Conservation (phyloP, 23 tunicate species). For the Phallusia fumigata region DNA sequence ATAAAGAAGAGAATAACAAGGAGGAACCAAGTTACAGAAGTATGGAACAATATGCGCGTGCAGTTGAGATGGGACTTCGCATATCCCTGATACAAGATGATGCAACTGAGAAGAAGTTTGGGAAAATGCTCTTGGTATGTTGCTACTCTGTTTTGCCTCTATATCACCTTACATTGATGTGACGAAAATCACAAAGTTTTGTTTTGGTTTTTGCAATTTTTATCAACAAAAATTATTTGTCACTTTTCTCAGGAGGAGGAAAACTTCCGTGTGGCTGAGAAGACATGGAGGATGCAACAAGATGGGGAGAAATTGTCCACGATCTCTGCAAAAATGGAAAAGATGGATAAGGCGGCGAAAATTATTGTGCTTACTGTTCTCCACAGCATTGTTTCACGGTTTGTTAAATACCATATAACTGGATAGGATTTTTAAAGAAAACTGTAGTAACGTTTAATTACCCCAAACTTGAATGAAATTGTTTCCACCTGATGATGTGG, state of each 20-base stretch:
- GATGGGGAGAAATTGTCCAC: conserved; percentile 25
- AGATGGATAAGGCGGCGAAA: background rate
- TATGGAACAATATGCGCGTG: conserved; percentile 31
- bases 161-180: too few relatives aligned
- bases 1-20: background rate
- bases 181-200: too few relatives aligned
- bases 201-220: too few relatives aligned
- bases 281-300: conserved; percentile 19
- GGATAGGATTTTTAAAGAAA: too few relatives aligned
- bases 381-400: conserved; percentile 16
- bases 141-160: too few relatives aligned
- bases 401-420: too few relatives aligned
- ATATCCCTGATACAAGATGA: conserved; percentile 46
- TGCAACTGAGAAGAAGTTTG: conserved; percentile 34
- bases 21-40: background rate
- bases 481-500: too few relatives aligned
- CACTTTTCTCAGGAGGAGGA: conserved; percentile 14
- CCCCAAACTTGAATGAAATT: too few relatives aligned
- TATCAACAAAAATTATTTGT: too few relatives aligned
- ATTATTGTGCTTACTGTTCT: conserved; percentile 21
- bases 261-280: conserved; percentile 13
- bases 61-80: conserved; percentile 58
- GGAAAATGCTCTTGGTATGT: conserved; percentile 35
- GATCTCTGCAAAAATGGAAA: background rate
- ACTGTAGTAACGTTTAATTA: too few relatives aligned